Conservation (phyloP, 2,888 invertebrate genomes). For the Dolichopus griseipennis region DNA sequence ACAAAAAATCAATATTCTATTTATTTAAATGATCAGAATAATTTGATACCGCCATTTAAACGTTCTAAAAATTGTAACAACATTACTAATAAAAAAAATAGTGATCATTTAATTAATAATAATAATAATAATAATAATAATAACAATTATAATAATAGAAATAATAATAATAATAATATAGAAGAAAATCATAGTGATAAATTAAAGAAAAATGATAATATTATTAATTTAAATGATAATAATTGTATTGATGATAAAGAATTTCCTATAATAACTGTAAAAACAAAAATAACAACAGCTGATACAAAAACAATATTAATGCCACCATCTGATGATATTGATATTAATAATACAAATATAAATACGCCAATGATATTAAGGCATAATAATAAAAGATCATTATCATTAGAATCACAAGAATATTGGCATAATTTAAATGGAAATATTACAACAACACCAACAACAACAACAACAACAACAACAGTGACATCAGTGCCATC, state of each 20-base stretch:
- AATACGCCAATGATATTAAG: neutral
- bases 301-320: neutral
- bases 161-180: conserved; percentile 18
- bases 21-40: neutral
- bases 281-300: neutral
- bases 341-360: neutral
- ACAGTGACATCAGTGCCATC: neutral
- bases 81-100: conserved; percentile 18
- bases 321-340: conserved; percentile 7
- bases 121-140: conserved; percentile 19
- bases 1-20: neutral
- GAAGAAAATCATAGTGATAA: conserved; percentile 32
- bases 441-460: neutral
- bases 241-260: neutral
- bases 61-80: conserved; percentile 24
- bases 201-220: conserved; percentile 19
- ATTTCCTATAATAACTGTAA: conserved; percentile 9
- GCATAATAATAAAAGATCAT: neutral
- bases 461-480: too few relatives aligned
- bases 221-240: conserved; percentile 12
- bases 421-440: neutral
- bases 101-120: conserved; percentile 31
- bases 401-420: neutral
- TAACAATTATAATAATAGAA: conserved; percentile 17
- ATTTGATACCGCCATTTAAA: conserved; percentile 25